Conservation (phyloP, 2,113 vertebrate species). For the Crotalus tigris region DNA sequence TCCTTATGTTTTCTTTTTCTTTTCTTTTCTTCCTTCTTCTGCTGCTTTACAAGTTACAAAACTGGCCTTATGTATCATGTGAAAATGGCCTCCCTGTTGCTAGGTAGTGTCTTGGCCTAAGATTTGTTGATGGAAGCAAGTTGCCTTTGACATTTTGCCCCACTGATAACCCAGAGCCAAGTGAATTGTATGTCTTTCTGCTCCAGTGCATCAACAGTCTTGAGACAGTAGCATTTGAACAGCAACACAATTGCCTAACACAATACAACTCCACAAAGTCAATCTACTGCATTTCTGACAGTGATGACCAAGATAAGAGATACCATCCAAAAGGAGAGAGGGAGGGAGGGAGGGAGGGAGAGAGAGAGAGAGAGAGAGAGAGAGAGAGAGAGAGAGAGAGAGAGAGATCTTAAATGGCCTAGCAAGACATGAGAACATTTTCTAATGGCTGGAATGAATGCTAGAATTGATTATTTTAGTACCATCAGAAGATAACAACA, state of each 20-base stretch:
- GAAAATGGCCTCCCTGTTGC: not conserved
- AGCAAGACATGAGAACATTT: conserved; percentile 21
- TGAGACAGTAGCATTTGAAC: not conserved
- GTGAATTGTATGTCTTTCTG: not conserved
- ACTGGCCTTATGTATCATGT: not conserved
- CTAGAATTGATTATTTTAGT: conserved; percentile 6
- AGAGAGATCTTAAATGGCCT: not conserved
- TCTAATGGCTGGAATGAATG: not conserved
- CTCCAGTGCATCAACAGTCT: not conserved
- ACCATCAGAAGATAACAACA: not conserved
- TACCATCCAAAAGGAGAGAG: not conserved
- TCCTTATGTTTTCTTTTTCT: not conserved
- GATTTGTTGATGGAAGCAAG: not conserved
- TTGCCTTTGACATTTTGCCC: not conserved
- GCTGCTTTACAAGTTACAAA: not conserved
- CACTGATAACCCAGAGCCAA: not conserved
- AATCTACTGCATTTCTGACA: not conserved
- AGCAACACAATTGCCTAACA: not conserved
- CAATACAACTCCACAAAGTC: not conserved
- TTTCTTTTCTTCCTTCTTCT: not conserved
- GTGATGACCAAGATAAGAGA: not conserved
- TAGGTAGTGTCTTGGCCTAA: not conserved
- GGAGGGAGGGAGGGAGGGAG: not conserved
- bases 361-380: not conserved
- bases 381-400: not conserved